Conservation (phyloP, 2,113 vertebrate species). For the Apodemus speciosus region DNA sequence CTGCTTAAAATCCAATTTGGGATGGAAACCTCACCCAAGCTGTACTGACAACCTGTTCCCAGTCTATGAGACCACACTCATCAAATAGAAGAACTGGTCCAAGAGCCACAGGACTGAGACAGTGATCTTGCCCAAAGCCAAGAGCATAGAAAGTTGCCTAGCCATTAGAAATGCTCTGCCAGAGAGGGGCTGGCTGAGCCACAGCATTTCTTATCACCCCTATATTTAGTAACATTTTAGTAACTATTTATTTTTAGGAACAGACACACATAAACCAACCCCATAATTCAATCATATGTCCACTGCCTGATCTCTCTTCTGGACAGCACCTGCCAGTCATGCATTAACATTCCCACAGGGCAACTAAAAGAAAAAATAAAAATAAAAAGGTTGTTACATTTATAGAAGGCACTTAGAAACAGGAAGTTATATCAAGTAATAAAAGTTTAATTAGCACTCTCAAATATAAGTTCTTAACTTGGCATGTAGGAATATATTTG, state of each 20-base stretch:
- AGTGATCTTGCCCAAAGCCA: neutral
- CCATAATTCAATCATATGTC: neutral
- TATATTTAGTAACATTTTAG: neutral
- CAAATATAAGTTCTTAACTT: neutral
- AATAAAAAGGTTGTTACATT: neutral
- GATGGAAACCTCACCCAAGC: neutral
- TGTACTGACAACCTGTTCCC: neutral
- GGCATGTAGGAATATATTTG: constrained; percentile 55
- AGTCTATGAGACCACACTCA: neutral
- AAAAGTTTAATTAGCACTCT: constrained; percentile 70
- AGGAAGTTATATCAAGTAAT: constrained; percentile 57
- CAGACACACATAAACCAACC: neutral
- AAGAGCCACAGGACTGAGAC: neutral
- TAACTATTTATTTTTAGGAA: neutral
- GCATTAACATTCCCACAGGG: neutral
- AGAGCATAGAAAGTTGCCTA: neutral
- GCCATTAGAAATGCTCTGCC: no score
- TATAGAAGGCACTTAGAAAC: constrained; percentile 56
- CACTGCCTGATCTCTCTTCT: neutral
- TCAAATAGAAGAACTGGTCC: neutral
- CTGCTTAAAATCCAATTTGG: neutral
- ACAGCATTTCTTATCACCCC: neutral
- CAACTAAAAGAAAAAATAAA: neutral
- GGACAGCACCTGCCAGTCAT: neutral
- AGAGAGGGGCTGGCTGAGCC: neutral